Evolutionary conservation across 2,888 invertebrate genomes (phyloP), one percentile per base, ranked within the genome.

Genomic region (Cactoblastis cactorum): DNA sequence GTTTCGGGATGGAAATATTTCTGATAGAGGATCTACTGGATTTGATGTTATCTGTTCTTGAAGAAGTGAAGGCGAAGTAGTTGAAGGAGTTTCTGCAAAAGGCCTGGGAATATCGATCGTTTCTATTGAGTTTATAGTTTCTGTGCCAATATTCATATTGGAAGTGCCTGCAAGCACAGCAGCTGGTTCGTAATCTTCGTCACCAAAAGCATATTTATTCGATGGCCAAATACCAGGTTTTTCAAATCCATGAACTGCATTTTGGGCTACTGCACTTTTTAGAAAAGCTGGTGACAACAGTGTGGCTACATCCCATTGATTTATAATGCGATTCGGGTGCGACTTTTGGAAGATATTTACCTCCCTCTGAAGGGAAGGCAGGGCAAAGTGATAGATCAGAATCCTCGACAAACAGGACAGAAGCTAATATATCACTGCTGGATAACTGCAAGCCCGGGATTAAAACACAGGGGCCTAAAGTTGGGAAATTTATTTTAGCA

Each of bases 181-280:
- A 22, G 60, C 55, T 54, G 65, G 59, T 56, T 53, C 59, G 51
- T 52, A 69, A 52, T 65, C 54, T 50, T 58, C 57, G 8, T 67
- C 63, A 54, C 55, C 59, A 59, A 68, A 65, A 53, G 58, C 57
- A 53, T 58, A 51, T 59, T 48, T 53, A 53, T 68, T 60, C 12
- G 58, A 50, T 48, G 67, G 67, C 58, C 59, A 66, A 54, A 69
- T 62, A 22, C 68, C 65, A 47, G 65, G 58, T 51, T 46, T 53
- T 57, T 55, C 53, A 57, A 62, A 65, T 28, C 59, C 59, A 53
- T 56, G 51, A 46, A 61, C 51, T 18, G 58, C 56, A 53, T 61
- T 63, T 49, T 33, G 32, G 32, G 50, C 63, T 8, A n/a, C 4
- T 1, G 38, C 38, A 8, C 8, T 2, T 38, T 18, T 38, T 2